Percentiles rank a stretch among this genome's conserved stretches.
These are phyloP conservation scores for Mugil cephalus DNA, from an alignment of 2,113 vertebrate species.

Conservation along the genomic window DNA sequence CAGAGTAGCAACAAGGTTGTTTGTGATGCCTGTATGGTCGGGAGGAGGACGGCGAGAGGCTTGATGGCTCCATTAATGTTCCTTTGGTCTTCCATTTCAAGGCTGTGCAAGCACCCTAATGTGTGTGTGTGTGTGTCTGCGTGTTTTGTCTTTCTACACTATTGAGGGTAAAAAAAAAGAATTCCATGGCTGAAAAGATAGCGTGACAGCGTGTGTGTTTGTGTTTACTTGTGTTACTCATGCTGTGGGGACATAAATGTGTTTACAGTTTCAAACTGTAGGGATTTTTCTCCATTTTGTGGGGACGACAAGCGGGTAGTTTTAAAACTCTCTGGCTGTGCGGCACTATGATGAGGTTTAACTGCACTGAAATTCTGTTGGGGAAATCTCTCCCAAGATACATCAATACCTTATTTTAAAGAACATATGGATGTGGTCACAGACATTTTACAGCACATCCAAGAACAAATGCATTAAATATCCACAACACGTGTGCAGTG, in stretches of 20 bases:
- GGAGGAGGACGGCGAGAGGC: constrained; percentile 40
- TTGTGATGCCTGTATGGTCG: constrained; percentile 57
- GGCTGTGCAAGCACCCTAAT: constrained; percentile 45
- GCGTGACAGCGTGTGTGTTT: neutral
- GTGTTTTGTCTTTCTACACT: neutral
- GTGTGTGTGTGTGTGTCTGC: neutral
- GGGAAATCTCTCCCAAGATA: neutral
- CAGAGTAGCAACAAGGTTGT: constrained; percentile 57
- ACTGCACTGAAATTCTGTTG: constrained; percentile 1
- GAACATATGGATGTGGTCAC: neutral
- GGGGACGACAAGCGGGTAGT: neutral
- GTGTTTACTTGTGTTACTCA: neutral
- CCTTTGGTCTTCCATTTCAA: constrained; percentile 66
- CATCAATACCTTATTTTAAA: constrained; percentile 1
- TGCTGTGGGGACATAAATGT: neutral
- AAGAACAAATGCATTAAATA: neutral
- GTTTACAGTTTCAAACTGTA: neutral
- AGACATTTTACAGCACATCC: constrained; percentile 7
- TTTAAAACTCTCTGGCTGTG: neutral
- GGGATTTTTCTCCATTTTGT: neutral
- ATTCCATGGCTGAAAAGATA: neutral
- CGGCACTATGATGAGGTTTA: neutral
- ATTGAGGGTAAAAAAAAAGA: neutral
- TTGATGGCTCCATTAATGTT: constrained; percentile 60
- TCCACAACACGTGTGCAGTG: too few species aligned